phyloP scores from a whole-genome alignment of 2,113 vertebrate genomes.

The Mesoclemmys tuberculata region DNA sequence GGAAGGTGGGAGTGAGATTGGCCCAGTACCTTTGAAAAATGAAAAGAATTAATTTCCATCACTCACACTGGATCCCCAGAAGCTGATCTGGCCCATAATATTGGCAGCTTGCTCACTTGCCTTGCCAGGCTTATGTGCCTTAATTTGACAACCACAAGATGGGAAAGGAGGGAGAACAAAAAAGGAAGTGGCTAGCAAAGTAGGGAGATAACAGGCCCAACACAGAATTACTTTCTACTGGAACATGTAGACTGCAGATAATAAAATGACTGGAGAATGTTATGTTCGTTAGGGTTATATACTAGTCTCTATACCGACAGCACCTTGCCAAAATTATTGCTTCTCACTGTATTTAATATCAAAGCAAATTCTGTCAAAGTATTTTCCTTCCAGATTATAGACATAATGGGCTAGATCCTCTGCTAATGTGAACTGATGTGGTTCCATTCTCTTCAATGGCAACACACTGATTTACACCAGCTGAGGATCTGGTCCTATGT shows the following conservation, averaged over 20 bases:
- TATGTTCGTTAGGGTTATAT: background rate
- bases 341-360: background rate
- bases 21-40: background rate
- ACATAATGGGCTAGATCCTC: background rate
- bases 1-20: background rate
- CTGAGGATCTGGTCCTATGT: background rate
- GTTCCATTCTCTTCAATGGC: background rate
- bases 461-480: background rate
- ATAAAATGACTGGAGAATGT: background rate
- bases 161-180: background rate
- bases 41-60: accelerated
- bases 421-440: background rate
- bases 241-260: background rate
- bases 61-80: background rate
- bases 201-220: background rate
- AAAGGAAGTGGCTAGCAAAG: background rate
- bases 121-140: background rate
- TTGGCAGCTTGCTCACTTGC: background rate
- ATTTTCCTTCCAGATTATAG: slow-evolving; percentile 22
- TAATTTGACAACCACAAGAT: background rate
- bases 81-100: accelerated
- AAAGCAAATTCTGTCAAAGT: background rate
- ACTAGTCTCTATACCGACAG: background rate
- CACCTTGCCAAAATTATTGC: background rate
- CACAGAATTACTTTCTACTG: background rate